phyloP scores from a whole-genome alignment of 2,113 vertebrate genomes.

The Pampusana beccarii region DNA sequence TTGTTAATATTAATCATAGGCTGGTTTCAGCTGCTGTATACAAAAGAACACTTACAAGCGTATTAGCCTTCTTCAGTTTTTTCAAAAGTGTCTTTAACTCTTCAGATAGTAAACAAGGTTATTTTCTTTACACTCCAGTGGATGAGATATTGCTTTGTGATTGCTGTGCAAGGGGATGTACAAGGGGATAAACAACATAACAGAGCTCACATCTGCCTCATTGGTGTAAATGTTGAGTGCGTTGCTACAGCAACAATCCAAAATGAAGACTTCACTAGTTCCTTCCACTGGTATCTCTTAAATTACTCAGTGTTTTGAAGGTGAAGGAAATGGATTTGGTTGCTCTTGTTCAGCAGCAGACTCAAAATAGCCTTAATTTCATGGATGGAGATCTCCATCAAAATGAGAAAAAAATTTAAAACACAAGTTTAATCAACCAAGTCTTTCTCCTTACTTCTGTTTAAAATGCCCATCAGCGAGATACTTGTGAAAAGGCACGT shows the following conservation, averaged over 20 bases:
- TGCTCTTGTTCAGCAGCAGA: neutral
- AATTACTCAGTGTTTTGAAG: neutral
- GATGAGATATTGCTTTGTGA: neutral
- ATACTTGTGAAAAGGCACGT: neutral
- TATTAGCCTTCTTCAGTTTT: neutral
- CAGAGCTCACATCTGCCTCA: neutral
- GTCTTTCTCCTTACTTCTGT: neutral
- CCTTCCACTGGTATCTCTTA: neutral
- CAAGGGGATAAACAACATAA: neutral
- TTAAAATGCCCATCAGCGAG: neutral
- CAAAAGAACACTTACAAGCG: neutral
- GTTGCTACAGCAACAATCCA: constrained; percentile 13
- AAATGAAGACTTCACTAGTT: constrained; percentile 9
- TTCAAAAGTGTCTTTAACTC: neutral
- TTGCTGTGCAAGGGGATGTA: too few relatives aligned
- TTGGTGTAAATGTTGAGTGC: neutral
- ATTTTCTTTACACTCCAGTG: neutral
- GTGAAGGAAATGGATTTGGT: neutral
- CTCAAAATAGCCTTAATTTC: neutral
- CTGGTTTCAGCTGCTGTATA: neutral
- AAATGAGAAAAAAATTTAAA: neutral
- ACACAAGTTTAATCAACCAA: neutral
- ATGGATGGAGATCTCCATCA: neutral
- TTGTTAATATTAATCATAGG: neutral
- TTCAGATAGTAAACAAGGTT: neutral